A percentile compares a stretch with the other conserved stretches of the same genome.
Conservation (phyloP, 2,797 vertebrate species). For the Lerista edwardsae region DNA sequence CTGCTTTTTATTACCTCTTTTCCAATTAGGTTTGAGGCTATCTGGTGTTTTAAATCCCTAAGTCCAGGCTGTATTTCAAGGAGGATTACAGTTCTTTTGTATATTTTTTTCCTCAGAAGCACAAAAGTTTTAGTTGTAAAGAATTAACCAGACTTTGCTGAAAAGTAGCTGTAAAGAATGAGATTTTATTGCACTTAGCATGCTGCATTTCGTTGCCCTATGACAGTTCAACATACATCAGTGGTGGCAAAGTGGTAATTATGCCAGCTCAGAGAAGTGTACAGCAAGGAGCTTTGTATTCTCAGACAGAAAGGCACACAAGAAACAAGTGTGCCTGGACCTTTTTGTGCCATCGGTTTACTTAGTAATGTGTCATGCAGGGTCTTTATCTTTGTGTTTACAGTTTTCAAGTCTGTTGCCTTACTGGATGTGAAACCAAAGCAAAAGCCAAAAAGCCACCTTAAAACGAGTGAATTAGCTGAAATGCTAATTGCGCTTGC, state of each 20-base stretch:
- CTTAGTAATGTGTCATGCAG: not conserved
- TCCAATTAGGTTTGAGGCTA: not conserved
- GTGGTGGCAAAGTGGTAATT: not conserved
- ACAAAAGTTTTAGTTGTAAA: slow-evolving; percentile 34
- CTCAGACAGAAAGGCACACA: slow-evolving; percentile 27
- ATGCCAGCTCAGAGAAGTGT: not conserved
- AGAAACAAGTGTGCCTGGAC: slow-evolving; percentile 17
- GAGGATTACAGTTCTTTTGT: not conserved
- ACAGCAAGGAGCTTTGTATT: slow-evolving; percentile 15
- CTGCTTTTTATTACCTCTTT: slow-evolving; percentile 18
- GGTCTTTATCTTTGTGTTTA: slow-evolving; percentile 17
- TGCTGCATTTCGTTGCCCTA: not conserved
- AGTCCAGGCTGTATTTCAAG: slow-evolving; percentile 28
- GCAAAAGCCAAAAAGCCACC: not conserved
- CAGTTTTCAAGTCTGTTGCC: slow-evolving; percentile 7
- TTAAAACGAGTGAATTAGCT: not conserved
- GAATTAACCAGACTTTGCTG: slow-evolving; percentile 35
- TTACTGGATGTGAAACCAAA: not conserved
- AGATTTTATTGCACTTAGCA: not conserved
- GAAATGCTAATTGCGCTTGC: not conserved
- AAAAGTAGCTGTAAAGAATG: slow-evolving; percentile 29
- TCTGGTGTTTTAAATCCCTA: slow-evolving; percentile 7
- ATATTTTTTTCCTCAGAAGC: not conserved
- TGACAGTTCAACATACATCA: not conserved
- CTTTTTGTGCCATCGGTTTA: not conserved